phyloP scores from a whole-genome alignment of 2,888 invertebrate genomes.

The Microdon myrmicae region DNA sequence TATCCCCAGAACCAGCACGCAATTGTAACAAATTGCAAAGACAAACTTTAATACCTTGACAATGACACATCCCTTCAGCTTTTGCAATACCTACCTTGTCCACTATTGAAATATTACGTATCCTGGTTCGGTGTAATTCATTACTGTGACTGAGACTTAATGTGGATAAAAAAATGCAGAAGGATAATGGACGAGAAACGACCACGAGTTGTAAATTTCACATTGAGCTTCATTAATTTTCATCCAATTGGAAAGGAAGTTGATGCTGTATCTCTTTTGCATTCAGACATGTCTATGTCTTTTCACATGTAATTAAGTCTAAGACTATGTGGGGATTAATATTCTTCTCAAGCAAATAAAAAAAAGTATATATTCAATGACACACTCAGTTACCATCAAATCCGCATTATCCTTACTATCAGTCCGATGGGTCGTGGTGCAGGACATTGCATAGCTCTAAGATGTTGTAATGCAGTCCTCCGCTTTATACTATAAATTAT shows the following conservation, averaged over 20 bases:
- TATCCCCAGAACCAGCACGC: background rate
- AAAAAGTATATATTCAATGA: background rate
- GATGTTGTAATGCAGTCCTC: conserved; percentile 5
- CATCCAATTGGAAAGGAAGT: conserved; percentile 21
- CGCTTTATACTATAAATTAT: conserved; percentile 19
- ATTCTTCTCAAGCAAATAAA: background rate
- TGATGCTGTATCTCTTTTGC: too few relatives aligned
- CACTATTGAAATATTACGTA: background rate
- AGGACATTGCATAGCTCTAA: background rate
- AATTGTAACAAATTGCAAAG: conserved; percentile 21
- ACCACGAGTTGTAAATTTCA: conserved; percentile 21
- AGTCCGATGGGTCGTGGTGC: background rate
- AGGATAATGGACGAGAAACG: conserved; percentile 6
- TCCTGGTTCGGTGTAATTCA: conserved; percentile 16
- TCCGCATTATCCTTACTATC: conserved; percentile 4
- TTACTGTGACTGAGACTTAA: too few relatives aligned
- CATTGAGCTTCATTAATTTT: conserved; percentile 28
- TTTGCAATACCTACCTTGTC: background rate
- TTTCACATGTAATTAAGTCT: conserved; percentile 12
- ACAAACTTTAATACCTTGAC: conserved; percentile 22
- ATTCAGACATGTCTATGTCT: too few relatives aligned
- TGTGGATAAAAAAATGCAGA: conserved; percentile 9
- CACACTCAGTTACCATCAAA: conserved; percentile 6
- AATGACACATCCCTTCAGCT: conserved; percentile 23
- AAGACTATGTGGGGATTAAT: too few relatives aligned